A percentile compares a stretch with the other conserved stretches of the same genome.
Conservation (phyloP, 2,888 invertebrate species). For the Mantis religiosa region DNA sequence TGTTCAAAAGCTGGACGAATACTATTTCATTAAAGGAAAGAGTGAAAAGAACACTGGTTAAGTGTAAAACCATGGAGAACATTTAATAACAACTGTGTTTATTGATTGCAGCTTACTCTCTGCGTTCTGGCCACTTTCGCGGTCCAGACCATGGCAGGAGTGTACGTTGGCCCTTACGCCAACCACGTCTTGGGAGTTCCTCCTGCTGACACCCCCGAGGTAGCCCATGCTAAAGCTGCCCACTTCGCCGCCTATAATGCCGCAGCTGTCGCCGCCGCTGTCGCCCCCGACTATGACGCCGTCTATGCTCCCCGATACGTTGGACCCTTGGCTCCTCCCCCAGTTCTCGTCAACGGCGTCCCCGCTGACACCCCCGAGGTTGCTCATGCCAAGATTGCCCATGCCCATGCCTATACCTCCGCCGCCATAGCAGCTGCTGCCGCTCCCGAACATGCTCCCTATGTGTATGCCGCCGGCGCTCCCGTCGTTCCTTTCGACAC, state of each 20-base stretch:
- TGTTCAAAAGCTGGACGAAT: too few species aligned
- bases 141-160: background rate
- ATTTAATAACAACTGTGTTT: too few species aligned
- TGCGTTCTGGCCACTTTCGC: background rate
- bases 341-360: background rate
- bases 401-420: constrained; percentile 40
- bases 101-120: background rate
- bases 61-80: too few species aligned
- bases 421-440: constrained; percentile 36
- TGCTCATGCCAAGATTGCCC: constrained; percentile 48
- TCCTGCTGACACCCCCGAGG: constrained; percentile 25
- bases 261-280: constrained; percentile 37
- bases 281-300: background rate
- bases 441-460: constrained; percentile 38
- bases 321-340: background rate
- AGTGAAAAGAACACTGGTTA: too few species aligned
- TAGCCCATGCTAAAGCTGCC: constrained; percentile 48
- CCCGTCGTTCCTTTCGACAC: constrained; percentile 15
- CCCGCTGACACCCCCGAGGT: constrained; percentile 30
- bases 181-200: constrained; percentile 34
- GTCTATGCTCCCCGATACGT: background rate
- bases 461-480: constrained; percentile 57
- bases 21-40: too few species aligned
- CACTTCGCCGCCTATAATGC: constrained; percentile 51
- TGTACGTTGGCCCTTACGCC: background rate